Evolutionary conservation across 2,888 invertebrate genomes (phyloP).

Genomic region (Drosophila mercatorum): DNA sequence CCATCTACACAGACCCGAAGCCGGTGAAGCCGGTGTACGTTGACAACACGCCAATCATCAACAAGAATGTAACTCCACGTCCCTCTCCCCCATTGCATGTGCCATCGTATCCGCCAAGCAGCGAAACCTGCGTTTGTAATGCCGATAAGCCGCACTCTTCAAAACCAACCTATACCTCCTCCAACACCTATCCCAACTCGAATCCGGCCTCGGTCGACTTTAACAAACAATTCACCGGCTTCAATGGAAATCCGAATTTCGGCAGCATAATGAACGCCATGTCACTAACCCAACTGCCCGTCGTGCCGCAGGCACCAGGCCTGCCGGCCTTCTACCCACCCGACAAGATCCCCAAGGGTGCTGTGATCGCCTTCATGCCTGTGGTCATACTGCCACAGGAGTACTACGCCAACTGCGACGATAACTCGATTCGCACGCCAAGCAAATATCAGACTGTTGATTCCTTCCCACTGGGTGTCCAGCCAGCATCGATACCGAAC

Average conservation of each 20-base stretch:
- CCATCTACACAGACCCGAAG: conserved; percentile 38
- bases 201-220: conserved; percentile 71
- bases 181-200: conserved; percentile 60
- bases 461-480: conserved; percentile 80
- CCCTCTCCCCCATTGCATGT: conserved; percentile 73
- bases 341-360: conserved; percentile 86
- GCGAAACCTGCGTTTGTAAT: conserved; percentile 77
- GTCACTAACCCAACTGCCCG: conserved; percentile 82
- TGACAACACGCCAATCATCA: conserved; percentile 27
- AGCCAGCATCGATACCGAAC: conserved; percentile 78
- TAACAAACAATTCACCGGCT: conserved; percentile 76
- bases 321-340: conserved; percentile 82
- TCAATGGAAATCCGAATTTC: conserved; percentile 76
- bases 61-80: conserved; percentile 74
- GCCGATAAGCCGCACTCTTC: conserved; percentile 77
- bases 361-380: conserved; percentile 89
- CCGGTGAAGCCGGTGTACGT: conserved; percentile 44
- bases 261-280: conserved; percentile 82
- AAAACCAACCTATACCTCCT: conserved; percentile 63
- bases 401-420: conserved; percentile 85
- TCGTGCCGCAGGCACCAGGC: conserved; percentile 82
- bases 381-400: conserved; percentile 90
- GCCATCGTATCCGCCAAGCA: conserved; percentile 60
- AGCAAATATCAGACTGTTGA: conserved; percentile 67
- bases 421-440: conserved; percentile 58